Evolutionary conservation across 2,888 invertebrate genomes (phyloP), one percentile per base, ranked within the genome.

Genomic region (Euzetes globulus): DNA sequence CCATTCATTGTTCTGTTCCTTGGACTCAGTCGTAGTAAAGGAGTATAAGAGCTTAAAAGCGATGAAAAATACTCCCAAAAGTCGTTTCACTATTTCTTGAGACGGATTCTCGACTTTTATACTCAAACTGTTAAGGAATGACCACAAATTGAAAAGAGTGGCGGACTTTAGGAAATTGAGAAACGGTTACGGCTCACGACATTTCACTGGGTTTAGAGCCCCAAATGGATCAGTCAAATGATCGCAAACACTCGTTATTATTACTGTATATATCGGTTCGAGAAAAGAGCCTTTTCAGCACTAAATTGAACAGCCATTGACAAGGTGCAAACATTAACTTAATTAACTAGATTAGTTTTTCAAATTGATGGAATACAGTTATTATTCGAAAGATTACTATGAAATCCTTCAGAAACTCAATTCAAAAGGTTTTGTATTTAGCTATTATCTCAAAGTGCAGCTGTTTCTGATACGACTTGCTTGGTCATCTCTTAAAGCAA

Each of bases 141-240:
- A 33, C 68, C 68, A 68, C 68, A 68, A 68, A 68, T 68, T 68
- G 68, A 68, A 68, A 68, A 45, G 41, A 33, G 68, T 45, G n/a
- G 17, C 25, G 33, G 19, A 45, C 29, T 63, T n/a, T 68, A 68
- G 63, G 63, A 63, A 63, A 63, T 63, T 63, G 63, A 63, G 63
- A 63, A 63, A 63, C 63, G 63, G 33, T 63, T 63, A 33, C 63
- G 37, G 45, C 9, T 45, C 41, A 68, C 37, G 37, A 68, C 9
- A 29, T 63, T 63, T n/a, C 15, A 4, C 17, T 13, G 4, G n/a
- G 17, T 15, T 15, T 33, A 4, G 6, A 25, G 22, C n/a, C 63
- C 63, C 33, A 63, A 33, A n/a, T 63, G 63, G 15, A 22, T 22
- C 13, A 2, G 2, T n/a, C 25, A 55, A 52, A 25, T 25, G 55